phyloP scores from a whole-genome alignment of 2,797 vertebrate species.

The Balearica regulorum region DNA sequence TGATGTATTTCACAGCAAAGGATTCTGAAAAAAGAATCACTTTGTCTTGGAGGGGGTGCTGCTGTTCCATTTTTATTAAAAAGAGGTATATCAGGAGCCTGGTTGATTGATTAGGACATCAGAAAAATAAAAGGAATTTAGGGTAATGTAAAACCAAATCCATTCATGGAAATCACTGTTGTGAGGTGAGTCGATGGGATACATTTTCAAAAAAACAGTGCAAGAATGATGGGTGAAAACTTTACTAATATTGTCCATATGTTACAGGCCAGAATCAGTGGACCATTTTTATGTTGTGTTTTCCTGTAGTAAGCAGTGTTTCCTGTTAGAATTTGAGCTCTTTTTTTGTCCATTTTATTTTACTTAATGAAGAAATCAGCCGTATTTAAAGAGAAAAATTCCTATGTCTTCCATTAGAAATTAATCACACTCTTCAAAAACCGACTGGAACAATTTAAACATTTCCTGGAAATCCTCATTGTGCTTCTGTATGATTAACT shows the following conservation, averaged over 20 bases:
- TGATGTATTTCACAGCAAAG: background rate
- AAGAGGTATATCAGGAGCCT: background rate
- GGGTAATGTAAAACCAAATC: background rate
- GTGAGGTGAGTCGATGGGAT: background rate
- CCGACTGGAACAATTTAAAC: constrained; percentile 17
- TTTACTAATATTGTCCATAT: background rate
- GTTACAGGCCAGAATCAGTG: background rate
- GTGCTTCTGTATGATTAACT: constrained; percentile 39
- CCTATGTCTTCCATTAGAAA: background rate
- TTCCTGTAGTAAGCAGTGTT: background rate
- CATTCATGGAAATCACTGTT: background rate
- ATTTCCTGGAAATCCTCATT: constrained; percentile 34
- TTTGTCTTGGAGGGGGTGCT: background rate
- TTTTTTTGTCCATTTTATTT: background rate
- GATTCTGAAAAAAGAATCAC: background rate
- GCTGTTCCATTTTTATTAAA: background rate
- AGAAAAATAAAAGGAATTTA: background rate
- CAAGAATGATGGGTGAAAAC: background rate
- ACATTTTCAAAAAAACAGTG: background rate
- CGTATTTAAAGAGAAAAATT: background rate
- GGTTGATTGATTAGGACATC: background rate
- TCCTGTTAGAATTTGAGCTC: background rate
- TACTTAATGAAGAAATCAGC: background rate
- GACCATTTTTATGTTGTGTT: background rate
- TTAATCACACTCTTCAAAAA: background rate